A percentile compares a stretch with the other conserved stretches of the same genome.
Conservation (phyloP, 2,888 invertebrate genomes). For the Brenthis hecate region DNA sequence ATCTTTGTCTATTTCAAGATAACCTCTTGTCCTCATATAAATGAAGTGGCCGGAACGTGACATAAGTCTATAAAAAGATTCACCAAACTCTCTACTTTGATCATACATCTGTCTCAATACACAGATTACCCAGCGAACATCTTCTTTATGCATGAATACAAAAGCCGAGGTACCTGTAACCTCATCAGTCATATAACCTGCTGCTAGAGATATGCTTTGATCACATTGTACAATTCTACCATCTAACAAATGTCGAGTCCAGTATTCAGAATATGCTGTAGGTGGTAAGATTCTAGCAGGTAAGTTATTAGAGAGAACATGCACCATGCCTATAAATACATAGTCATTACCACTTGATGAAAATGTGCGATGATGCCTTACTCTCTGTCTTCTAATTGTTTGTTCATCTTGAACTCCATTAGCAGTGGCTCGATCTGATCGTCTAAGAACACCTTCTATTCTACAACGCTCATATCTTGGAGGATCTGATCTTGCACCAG, state of each 20-base stretch:
- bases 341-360: conserved; percentile 84
- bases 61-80: conserved; percentile 92
- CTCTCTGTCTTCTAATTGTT: conserved; percentile 76
- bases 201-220: conserved; percentile 93
- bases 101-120: conserved; percentile 95
- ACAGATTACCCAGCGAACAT: conserved; percentile 94
- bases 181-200: conserved; percentile 94
- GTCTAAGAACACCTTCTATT: conserved; percentile 85
- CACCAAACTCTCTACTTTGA: conserved; percentile 90
- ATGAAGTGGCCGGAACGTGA: conserved; percentile 92
- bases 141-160: conserved; percentile 94
- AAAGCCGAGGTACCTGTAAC: conserved; percentile 94
- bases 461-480: conserved; percentile 87
- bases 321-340: conserved; percentile 88
- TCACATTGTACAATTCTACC: conserved; percentile 95
- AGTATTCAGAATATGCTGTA: conserved; percentile 90
- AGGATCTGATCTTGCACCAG: conserved; percentile 87
- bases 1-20: conserved; percentile 89
- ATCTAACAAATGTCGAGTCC: conserved; percentile 93
- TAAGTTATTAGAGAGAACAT: conserved; percentile 82
- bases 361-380: conserved; percentile 75
- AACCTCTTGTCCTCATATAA: conserved; percentile 92
- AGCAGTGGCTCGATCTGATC: conserved; percentile 82
- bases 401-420: conserved; percentile 77
- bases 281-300: conserved; percentile 84